A percentile compares a stretch with the other conserved stretches of the same genome.
phyloP scores from a whole-genome alignment of 2,113 vertebrate genomes.

The Balaenoptera acutorostrata region DNA sequence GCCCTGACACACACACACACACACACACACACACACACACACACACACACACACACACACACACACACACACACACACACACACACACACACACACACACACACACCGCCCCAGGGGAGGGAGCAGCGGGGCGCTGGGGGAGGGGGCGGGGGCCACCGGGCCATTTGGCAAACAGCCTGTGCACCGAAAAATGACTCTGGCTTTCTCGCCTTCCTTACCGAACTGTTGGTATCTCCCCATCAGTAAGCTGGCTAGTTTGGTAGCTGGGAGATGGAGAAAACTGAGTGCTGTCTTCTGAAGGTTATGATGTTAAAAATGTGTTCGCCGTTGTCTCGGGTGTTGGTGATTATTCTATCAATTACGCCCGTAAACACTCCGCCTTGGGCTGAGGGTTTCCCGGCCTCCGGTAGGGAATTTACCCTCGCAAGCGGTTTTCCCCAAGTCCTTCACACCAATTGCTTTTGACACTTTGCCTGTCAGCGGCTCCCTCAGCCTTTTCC shows the following conservation, averaged over 20 bases:
- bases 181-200: constrained; percentile 37
- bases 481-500: constrained; percentile 61
- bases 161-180: constrained; percentile 33
- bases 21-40: not conserved
- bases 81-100: too few relatives aligned
- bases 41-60: not conserved
- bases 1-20: not conserved
- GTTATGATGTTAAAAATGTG: constrained; percentile 71
- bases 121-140: not conserved
- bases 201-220: not conserved
- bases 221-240: not conserved
- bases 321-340: constrained; percentile 50
- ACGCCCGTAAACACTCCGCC: constrained; percentile 73
- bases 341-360: constrained; percentile 81
- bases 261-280: constrained; percentile 66
- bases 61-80: not conserved
- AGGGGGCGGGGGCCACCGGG: not conserved
- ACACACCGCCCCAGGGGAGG: too few relatives aligned
- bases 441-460: constrained; percentile 77
- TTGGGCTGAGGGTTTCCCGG: constrained; percentile 68
- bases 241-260: constrained; percentile 50
- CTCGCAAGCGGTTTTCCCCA: constrained; percentile 74
- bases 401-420: constrained; percentile 78
- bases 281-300: constrained; percentile 65
- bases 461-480: constrained; percentile 78